Evolutionary conservation across 2,888 invertebrate species (phyloP).

Genomic region (Meta bourneti): DNA sequence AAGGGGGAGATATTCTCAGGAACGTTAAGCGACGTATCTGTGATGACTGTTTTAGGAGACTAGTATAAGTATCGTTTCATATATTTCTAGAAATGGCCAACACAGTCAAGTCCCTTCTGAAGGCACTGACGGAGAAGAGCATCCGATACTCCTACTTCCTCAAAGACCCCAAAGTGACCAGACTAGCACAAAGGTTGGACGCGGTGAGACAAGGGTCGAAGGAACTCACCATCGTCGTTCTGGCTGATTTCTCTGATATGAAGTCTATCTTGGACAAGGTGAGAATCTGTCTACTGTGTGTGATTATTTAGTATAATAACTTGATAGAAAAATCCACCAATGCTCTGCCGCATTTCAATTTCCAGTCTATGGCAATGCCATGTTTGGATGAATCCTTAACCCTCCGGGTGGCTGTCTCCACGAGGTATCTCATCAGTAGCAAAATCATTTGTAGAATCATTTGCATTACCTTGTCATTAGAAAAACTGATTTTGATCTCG

Average conservation of each 20-base stretch:
- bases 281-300: background rate
- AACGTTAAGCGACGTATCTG: too few relatives aligned
- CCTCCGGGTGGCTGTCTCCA: too few relatives aligned
- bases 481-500: too few relatives aligned
- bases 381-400: too few relatives aligned
- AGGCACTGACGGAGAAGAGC: constrained; percentile 22
- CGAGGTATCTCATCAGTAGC: too few relatives aligned
- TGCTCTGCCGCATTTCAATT: too few relatives aligned
- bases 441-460: too few relatives aligned
- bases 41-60: background rate
- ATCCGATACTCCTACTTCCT: constrained; percentile 62
- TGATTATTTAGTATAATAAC: too few relatives aligned
- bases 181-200: constrained; percentile 19
- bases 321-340: too few relatives aligned
- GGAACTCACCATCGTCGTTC: constrained; percentile 35
- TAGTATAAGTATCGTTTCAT: background rate
- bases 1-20: background rate
- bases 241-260: constrained; percentile 53
- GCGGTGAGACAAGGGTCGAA: constrained; percentile 17
- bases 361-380: too few relatives aligned
- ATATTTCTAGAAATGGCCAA: constrained; percentile 18
- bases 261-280: constrained; percentile 53
- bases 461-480: too few relatives aligned
- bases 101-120: constrained; percentile 47
- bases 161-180: constrained; percentile 22